Evolutionary conservation across 2,113 vertebrate genomes (phyloP).

Genomic region (Xenotilapia longispinis): DNA sequence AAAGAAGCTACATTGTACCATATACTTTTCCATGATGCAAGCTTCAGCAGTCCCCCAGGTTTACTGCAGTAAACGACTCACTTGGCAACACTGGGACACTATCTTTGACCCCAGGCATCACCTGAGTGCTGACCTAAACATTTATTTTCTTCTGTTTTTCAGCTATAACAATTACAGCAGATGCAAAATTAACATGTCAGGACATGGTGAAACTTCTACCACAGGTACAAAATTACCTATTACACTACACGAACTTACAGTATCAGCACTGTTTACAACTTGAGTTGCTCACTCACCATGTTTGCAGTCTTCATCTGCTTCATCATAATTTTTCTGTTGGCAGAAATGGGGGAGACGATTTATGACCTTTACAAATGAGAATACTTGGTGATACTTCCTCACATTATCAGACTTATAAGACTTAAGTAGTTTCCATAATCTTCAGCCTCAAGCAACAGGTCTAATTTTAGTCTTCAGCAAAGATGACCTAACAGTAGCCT

Average conservation of each 20-base stretch:
- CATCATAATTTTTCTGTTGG: conserved; percentile 96
- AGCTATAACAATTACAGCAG: not conserved
- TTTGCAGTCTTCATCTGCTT: conserved; percentile 98
- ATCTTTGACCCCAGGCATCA: not conserved
- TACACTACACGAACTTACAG: not conserved
- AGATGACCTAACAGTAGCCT: not conserved
- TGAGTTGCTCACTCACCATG: conserved; percentile 77
- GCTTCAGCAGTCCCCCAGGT: not conserved
- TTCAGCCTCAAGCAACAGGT: not conserved
- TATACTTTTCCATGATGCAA: not conserved
- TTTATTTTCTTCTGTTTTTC: not conserved
- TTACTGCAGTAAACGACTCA: not conserved
- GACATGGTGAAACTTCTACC: not conserved
- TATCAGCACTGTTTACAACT: not conserved
- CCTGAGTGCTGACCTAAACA: not conserved
- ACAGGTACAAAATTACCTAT: not conserved
- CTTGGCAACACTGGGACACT: not conserved
- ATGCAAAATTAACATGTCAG: not conserved
- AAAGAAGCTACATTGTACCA: not conserved
- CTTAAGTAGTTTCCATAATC: conserved; percentile 20
- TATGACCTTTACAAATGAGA: conserved; percentile 2
- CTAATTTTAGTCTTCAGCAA: not conserved
- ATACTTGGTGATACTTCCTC: not conserved
- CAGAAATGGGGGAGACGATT: conserved; percentile 5
- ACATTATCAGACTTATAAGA: not conserved